Conservation (phyloP, 2,888 invertebrate genomes). For the Aspidiotus rigidus region DNA sequence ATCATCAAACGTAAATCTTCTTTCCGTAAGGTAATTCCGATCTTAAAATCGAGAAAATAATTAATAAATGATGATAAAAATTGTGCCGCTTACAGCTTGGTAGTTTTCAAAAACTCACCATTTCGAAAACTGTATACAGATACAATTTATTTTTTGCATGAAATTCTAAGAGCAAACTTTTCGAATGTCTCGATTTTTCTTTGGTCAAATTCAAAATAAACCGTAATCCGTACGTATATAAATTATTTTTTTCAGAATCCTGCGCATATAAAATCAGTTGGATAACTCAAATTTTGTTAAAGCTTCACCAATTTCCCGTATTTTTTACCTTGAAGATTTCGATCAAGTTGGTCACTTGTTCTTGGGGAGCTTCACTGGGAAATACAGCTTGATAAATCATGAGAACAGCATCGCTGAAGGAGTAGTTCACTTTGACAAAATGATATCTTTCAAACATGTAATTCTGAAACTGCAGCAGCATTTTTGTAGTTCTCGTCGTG, state of each 20-base stretch:
- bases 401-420: slow-evolving; percentile 14
- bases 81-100: background rate
- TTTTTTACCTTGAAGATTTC: slow-evolving; percentile 9
- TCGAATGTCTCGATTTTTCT: slow-evolving; percentile 20
- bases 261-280: background rate
- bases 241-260: slow-evolving; percentile 21
- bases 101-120: slow-evolving; percentile 7
- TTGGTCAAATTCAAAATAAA: slow-evolving; percentile 24
- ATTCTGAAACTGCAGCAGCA: slow-evolving; percentile 27
- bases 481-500: slow-evolving; percentile 23
- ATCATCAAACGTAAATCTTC: slow-evolving; percentile 18
- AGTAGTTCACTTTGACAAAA: slow-evolving; percentile 17
- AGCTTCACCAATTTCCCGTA: background rate
- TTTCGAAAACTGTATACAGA: slow-evolving; percentile 14
- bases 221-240: slow-evolving; percentile 22
- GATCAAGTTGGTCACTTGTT: background rate
- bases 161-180: slow-evolving; percentile 22
- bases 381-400: slow-evolving; percentile 20
- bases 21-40: slow-evolving; percentile 11
- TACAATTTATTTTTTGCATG: slow-evolving; percentile 18
- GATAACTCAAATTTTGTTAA: no score
- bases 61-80: background rate
- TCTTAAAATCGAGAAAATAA: slow-evolving; percentile 8
- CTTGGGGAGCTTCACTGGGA: slow-evolving; percentile 11
- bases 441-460: slow-evolving; percentile 24